Evolutionary conservation across 2,113 vertebrate species (phyloP), one percentile per base, ranked within the genome.

Genomic region (Neogale vison): DNA sequence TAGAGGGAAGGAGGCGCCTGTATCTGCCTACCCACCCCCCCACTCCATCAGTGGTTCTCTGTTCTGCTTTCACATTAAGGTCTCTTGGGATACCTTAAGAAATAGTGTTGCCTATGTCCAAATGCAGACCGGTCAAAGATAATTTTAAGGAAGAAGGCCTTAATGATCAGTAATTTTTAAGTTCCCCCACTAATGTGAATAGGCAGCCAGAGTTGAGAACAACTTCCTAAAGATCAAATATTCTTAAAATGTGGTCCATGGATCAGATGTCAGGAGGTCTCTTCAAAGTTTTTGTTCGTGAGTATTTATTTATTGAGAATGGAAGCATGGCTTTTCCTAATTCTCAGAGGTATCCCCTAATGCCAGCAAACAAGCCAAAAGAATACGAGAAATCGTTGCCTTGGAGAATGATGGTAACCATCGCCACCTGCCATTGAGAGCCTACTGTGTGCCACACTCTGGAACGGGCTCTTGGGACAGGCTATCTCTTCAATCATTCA

Each of bases 1-100:
- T n/a, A 14, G 42, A 42, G 45, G 23, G 67, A 12, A 72, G 6
- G 6, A 21, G 4, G 20, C 1, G 0, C 36, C 31, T 13, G 4
- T 63, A 23, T 20, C 45, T 10, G 15, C 4, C 3, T 69, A n/a
- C n/a, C n/a, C n/a, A n/a, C 0, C 80, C 47, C 47, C 50, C 50
- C 15, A 4, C 15, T 42, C 45, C 5, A 1, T 47, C 10, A 15
- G 0, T 17, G 13, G 50, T 42, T 65, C 9, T 42, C 47, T 36
- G 39, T 67, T 71, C n/a, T 21, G 10, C 1, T 29, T n/a, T 29
- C 6, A 5, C 2, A 7, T 50, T 14, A 72, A 20, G 55, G 15
- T 89, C n/a, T 79, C 18, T 31, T 9, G 13, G 1, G 45, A 31
- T 72, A 11, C 13, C 59, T 96, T 63, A 45, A 29, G 69, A 84